Evolutionary conservation across 2,113 vertebrate genomes (phyloP).

Genomic region (Rhagologus leucostigma): DNA sequence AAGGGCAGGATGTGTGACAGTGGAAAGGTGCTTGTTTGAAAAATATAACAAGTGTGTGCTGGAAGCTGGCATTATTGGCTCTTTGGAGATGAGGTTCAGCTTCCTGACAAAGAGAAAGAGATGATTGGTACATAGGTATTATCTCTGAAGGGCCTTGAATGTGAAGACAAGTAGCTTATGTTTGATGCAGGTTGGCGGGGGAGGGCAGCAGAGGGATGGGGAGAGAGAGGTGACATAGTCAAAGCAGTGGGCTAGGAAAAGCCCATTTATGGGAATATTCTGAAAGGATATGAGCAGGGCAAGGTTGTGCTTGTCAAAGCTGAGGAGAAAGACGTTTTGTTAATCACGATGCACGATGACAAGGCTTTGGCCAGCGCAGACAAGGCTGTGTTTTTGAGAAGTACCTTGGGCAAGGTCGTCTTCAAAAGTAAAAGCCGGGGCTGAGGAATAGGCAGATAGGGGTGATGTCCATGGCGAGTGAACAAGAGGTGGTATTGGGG

Average conservation of each 20-base stretch:
- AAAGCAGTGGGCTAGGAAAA: not conserved
- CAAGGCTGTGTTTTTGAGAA: not conserved
- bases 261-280: not conserved
- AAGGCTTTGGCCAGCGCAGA: not conserved
- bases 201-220: not conserved
- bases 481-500: not conserved
- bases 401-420: not conserved
- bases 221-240: not conserved
- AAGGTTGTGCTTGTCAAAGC: not conserved
- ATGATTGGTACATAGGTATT: conserved; percentile 5
- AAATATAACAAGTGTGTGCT: conserved; percentile 1
- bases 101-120: conserved; percentile 1
- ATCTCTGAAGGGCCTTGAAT: conserved; percentile 28
- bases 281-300: not conserved
- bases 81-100: conserved; percentile 21
- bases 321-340: not conserved
- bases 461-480: not conserved
- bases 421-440: not conserved
- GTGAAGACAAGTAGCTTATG: not conserved
- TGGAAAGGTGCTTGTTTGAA: conserved; percentile 22
- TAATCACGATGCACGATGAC: not conserved
- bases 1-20: conserved; percentile 8
- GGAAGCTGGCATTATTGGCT: conserved; percentile 33
- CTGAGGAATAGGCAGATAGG: not conserved
- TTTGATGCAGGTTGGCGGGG: not conserved